Conservation (phyloP, 2,888 invertebrate species). For the Dolichopus griseipennis region DNA sequence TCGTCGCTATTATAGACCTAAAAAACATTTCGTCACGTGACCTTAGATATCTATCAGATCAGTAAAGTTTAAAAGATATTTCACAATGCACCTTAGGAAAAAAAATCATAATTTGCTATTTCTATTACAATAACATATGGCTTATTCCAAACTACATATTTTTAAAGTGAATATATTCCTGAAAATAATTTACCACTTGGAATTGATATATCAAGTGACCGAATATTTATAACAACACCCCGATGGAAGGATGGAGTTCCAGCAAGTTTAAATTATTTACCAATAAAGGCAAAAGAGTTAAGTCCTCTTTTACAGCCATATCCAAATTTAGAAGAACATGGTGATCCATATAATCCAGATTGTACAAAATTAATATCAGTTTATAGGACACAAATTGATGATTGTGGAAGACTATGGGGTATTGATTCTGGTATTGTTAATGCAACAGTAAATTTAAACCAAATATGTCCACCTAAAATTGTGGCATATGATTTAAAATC, state of each 20-base stretch:
- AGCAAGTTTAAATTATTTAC: constrained; percentile 60
- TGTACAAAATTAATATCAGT: constrained; percentile 68
- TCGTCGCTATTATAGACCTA: no score
- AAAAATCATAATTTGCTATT: no score
- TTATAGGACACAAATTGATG: constrained; percentile 64
- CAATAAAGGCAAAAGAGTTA: constrained; percentile 49
- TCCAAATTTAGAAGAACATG: constrained; percentile 55
- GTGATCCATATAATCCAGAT: constrained; percentile 39
- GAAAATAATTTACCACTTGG: constrained; percentile 68
- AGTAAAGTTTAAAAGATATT: no score
- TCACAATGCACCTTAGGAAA: no score
- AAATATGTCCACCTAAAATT: constrained; percentile 64
- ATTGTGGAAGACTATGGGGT: constrained; percentile 69
- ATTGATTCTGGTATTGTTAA: constrained; percentile 71
- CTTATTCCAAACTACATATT: no score
- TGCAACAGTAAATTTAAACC: constrained; percentile 55
- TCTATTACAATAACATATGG: no score
- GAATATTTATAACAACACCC: constrained; percentile 67
- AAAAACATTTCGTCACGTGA: no score
- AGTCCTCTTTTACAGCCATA: constrained; percentile 62
- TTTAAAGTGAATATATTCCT: constrained; percentile 53
- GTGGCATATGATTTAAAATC: constrained; percentile 62
- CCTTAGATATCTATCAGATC: no score
- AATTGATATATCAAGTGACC: constrained; percentile 57
- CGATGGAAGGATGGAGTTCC: constrained; percentile 69